Evolutionary conservation across 1,140 invertebrate genomes (phyloP), one percentile per base, ranked within the genome.

Genomic region (Littorina saxatilis): DNA sequence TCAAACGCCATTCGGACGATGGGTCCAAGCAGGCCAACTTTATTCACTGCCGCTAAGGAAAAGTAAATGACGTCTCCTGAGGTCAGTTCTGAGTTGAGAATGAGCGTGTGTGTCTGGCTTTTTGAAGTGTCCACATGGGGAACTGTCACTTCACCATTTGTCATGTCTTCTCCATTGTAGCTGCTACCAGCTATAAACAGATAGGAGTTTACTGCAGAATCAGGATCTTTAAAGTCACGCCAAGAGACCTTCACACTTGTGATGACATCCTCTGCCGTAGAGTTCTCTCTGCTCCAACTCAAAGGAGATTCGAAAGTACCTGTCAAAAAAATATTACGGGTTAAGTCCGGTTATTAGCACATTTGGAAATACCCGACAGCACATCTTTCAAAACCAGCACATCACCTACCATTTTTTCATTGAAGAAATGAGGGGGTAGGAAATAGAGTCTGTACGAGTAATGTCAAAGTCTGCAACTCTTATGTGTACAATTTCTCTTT

Each of bases 151-250:
- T 52, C 68, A 50, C 23, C 83, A 82, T 20, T 37, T 11, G 82
- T 82, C 15, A 88, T 23, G 58, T 88, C 85, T 5, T 73, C 27
- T 0, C 73, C 80, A 68, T 83, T 81, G 63, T 83, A 87, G 23
- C 29, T 58, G 15, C 80, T 37, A 23, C 86, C 82, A 17, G 86
- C 70, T 9, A 75, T 79, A 0, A 88, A 27, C 37, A 76, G 76
- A 61, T 85, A 88, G 15, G 5, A 11, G 11, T 40, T 23, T 4
- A 89, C 74, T 35, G 39, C 68, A 2, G 88, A 88, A 47, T 89
- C 85, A 17, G 72, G 29, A 39, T 89, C 88, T 23, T 9, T 29
- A 70, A 88, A 89, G 7, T 83, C 84, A 29, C 83, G 76, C 84
- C 85, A 86, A 2, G 68, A 75, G 0, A 87, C 32, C 17, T 75